A percentile compares a stretch with the other conserved stretches of the same genome.
Evolutionary conservation across 2,113 vertebrate species (phyloP).

Genomic region (Campylomormyrus tamandua): DNA sequence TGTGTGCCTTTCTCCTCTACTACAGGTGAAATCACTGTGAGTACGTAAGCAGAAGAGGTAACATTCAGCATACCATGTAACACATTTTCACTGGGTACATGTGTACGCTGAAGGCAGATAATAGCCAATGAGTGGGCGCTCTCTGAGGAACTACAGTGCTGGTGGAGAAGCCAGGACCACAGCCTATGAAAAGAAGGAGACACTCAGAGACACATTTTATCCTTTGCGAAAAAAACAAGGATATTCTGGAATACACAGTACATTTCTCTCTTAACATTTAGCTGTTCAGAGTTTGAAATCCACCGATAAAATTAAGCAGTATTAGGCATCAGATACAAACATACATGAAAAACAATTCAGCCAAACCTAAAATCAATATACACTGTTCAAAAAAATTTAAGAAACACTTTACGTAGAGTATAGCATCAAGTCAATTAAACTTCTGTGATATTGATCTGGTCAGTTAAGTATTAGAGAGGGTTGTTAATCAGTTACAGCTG

Average conservation of each 20-base stretch:
- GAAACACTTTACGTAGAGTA: too few relatives aligned
- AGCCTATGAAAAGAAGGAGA: not conserved
- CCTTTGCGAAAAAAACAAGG: not conserved
- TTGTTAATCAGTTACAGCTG: too few relatives aligned
- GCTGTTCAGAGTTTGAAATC: not conserved
- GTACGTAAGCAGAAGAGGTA: not conserved
- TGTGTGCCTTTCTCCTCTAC: not conserved
- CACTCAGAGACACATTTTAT: not conserved
- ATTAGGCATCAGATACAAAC: not conserved
- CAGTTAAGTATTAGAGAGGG: too few relatives aligned
- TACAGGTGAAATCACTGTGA: not conserved
- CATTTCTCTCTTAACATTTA: not conserved
- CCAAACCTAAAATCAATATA: not conserved
- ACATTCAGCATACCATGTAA: not conserved
- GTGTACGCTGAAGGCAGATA: not conserved
- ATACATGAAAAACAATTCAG: not conserved
- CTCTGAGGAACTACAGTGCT: not conserved
- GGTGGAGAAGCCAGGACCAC: not conserved
- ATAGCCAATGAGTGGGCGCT: not conserved
- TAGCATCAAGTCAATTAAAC: too few relatives aligned
- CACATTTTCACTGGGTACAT: not conserved
- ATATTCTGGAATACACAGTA: not conserved
- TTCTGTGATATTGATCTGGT: too few relatives aligned
- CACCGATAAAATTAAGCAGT: not conserved
- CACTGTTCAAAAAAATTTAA: too few relatives aligned